Evolutionary conservation across 2,797 vertebrate genomes (phyloP), one percentile per base, ranked within the genome.

Genomic region (Phataginus tetradactyla): DNA sequence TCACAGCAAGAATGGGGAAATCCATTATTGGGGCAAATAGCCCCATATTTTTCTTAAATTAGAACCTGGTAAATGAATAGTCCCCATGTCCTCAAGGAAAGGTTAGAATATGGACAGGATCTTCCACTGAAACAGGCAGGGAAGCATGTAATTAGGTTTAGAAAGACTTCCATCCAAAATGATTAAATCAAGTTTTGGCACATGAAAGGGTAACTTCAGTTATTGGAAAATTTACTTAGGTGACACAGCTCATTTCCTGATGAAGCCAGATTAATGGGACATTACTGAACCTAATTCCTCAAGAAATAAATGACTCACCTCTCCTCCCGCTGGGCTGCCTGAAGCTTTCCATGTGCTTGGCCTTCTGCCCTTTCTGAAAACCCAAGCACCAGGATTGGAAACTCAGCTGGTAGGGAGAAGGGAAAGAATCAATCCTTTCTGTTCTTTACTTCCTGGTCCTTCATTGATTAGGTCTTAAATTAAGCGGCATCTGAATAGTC

Each of bases 231-330:
- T 93, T 83, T 94, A 90, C 94, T 97, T 95, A 95, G 93, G 97
- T 95, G 95, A 97, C 97, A 97, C 91, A 95, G 94, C 83, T 97
- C 96, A 97, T 98, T 97, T 98, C 97, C 97, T 97, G 96, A 95
- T 97, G 96, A 96, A 97, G 93, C 96, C 94, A 89, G 89, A 97
- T 97, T 97, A 96, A 97, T 96, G 96, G 83, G 93, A 97, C 93
- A 93, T 97, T 96, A 97, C 93, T 0, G 0, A 96, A 92, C 74
- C 86, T 85, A 97, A 97, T 97, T 96, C 97, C 91, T 97, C 83
- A 72, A 86, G 83, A 97, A 97, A 84, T 93, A 89, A 96, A 93
- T 97, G 96, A 97, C 94, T 97, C 97, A 97, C 96, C 93, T 97
- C 94, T 96, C 86, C 94, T 97, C 95, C 94, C 94, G 96, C 94